phyloP scores from a whole-genome alignment of 2,113 vertebrate genomes.

The Microcebus ravelobensis region DNA sequence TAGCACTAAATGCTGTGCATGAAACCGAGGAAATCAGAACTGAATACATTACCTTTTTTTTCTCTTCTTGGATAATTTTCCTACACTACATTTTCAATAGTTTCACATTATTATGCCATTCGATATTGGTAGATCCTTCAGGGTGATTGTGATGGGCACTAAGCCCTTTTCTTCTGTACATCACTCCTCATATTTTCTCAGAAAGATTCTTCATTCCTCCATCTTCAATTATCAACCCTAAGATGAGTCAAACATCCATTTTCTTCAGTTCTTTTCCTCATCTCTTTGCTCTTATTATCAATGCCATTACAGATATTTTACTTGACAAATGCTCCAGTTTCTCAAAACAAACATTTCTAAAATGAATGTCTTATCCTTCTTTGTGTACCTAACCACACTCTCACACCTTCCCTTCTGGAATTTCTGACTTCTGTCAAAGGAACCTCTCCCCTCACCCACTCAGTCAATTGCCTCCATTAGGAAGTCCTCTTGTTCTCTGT shows the following conservation, averaged over 20 bases:
- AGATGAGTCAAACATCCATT: not conserved
- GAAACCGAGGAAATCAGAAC: not conserved
- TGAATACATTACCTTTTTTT: not conserved
- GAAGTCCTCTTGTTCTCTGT: not conserved
- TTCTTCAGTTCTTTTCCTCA: not conserved
- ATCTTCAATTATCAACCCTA: not conserved
- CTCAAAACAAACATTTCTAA: constrained; percentile 14
- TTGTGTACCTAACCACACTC: not conserved
- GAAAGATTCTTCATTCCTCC: not conserved
- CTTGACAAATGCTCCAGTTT: not conserved
- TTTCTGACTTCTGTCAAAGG: not conserved
- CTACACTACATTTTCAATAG: not conserved
- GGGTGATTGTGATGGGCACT: not conserved
- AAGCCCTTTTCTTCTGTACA: not conserved
- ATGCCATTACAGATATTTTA: not conserved
- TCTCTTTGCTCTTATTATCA: not conserved
- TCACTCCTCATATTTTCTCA: not conserved
- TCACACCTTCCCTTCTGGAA: not conserved
- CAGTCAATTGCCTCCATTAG: not conserved
- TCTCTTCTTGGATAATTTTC: no score
- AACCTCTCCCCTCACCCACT: not conserved
- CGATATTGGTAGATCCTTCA: not conserved
- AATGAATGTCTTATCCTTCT: not conserved
- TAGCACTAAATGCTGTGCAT: not conserved
- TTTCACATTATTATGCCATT: not conserved